Percentiles rank a stretch among this genome's conserved stretches.
phyloP scores from a whole-genome alignment of 2,888 invertebrate genomes.

The Leptinotarsa tumamoca region DNA sequence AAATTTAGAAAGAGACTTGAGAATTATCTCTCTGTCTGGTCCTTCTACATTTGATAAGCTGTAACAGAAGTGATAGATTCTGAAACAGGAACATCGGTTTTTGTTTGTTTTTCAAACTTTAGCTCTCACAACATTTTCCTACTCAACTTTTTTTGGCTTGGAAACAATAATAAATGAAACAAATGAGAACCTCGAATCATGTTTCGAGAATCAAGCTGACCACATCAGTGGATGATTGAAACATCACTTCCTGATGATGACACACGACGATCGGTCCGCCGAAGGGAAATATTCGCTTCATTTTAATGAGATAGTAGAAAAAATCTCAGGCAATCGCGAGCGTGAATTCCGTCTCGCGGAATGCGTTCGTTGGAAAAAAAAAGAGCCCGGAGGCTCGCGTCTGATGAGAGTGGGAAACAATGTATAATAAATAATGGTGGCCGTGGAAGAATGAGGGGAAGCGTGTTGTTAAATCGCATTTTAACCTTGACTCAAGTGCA shows the following conservation, averaged over 20 bases:
- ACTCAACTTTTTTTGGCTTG: no score
- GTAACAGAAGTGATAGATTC: no score
- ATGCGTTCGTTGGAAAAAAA: constrained; percentile 4
- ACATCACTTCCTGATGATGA: background rate
- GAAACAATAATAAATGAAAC: no score
- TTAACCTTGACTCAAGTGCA: constrained; percentile 56
- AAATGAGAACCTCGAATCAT: no score
- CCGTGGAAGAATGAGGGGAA: constrained; percentile 19
- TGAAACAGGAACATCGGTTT: no score
- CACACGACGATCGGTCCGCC: background rate
- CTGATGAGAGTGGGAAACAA: constrained; percentile 16
- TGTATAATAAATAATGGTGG: constrained; percentile 14
- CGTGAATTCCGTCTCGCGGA: constrained; percentile 11
- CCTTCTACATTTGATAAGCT: no score
- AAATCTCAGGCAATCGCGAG: background rate
- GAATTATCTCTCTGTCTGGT: no score
- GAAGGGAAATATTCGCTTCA: background rate
- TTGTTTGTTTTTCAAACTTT: no score
- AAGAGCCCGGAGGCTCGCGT: constrained; percentile 7
- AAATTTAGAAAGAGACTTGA: no score
- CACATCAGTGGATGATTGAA: background rate
- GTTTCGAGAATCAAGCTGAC: no score
- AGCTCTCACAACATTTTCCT: no score
- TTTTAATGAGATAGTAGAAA: background rate
- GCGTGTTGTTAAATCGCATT: constrained; percentile 46